phyloP scores from a whole-genome alignment of 1,140 invertebrate species.

The Steinernema feltiae region DNA sequence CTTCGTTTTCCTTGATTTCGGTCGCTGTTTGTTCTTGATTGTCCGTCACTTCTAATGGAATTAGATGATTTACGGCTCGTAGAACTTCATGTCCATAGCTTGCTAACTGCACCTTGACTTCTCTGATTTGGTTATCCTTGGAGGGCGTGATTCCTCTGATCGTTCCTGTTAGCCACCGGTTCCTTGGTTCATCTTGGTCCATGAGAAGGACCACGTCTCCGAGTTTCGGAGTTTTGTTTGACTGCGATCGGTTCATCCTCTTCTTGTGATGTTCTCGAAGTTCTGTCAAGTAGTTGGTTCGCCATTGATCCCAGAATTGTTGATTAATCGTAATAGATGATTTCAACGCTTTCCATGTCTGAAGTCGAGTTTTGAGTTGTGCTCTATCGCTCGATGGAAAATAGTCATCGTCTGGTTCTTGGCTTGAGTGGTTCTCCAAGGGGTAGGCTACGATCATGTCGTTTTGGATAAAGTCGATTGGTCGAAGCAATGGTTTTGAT shows the following conservation, averaged over 20 bases:
- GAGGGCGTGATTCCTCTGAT: neutral
- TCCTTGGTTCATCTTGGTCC: neutral
- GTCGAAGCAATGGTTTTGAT: constrained; percentile 19
- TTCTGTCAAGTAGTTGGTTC: neutral
- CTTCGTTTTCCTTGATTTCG: neutral
- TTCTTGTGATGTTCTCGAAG: neutral
- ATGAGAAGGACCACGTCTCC: neutral
- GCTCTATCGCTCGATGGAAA: neutral
- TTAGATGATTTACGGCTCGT: neutral
- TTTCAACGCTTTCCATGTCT: neutral
- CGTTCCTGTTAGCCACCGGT: neutral
- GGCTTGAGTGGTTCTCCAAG: neutral
- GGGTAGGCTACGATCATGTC: neutral
- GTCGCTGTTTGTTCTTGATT: neutral
- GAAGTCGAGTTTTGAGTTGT: neutral
- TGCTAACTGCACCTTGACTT: neutral
- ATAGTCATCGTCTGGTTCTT: neutral
- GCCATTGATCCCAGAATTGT: neutral
- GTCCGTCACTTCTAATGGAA: neutral
- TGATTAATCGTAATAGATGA: neutral
- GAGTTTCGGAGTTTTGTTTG: neutral
- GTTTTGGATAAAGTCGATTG: constrained; percentile 24
- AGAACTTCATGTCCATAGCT: neutral
- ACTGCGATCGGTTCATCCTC: neutral
- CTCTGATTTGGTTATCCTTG: neutral